Conservation (phyloP, 2,797 vertebrate species). For the Perodicticus potto region DNA sequence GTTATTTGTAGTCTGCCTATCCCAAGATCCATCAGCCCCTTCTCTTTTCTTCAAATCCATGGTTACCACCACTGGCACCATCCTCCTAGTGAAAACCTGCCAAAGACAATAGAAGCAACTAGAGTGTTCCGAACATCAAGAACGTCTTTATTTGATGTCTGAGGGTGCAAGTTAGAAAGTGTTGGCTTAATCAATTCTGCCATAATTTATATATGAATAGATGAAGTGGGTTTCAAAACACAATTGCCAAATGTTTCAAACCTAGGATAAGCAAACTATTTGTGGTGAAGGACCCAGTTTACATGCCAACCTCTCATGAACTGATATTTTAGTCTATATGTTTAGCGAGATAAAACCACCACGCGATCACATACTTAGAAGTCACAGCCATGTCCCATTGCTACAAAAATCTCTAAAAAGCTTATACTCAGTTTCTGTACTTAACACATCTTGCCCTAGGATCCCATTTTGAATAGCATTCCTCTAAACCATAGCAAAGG, state of each 20-base stretch:
- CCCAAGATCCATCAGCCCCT: background rate
- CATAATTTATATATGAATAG: background rate
- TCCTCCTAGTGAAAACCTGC: background rate
- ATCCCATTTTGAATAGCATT: background rate
- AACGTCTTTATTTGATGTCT: background rate
- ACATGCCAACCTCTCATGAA: too few species aligned
- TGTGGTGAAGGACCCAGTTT: background rate
- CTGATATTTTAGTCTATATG: background rate
- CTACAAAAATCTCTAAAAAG: background rate
- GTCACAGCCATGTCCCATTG: background rate
- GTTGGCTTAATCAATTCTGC: background rate
- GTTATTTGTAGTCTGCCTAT: background rate
- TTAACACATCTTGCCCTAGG: background rate
- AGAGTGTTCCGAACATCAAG: background rate
- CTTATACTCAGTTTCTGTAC: background rate
- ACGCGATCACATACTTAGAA: background rate
- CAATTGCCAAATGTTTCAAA: conserved; percentile 9
- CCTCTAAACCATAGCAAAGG: background rate
- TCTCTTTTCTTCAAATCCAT: conserved; percentile 7
- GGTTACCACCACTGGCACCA: background rate
- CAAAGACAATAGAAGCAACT: background rate
- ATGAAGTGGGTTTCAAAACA: background rate
- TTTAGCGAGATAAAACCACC: background rate
- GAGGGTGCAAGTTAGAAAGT: conserved; percentile 17
- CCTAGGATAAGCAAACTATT: background rate